Base-by-base conservation (phyloP, 2,888 invertebrate genomes). In the Apamea anceps region DNA sequence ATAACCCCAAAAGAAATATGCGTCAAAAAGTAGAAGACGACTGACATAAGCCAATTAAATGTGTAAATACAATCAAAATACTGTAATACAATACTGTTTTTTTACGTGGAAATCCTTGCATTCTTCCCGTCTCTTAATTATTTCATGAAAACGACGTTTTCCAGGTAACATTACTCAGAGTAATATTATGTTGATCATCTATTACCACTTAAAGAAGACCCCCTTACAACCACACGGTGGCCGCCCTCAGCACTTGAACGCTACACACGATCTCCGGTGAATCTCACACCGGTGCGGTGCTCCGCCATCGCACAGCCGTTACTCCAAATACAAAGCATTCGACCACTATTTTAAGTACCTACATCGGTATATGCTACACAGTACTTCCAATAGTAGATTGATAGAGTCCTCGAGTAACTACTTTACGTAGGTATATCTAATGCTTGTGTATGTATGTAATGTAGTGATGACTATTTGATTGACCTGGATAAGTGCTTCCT, bases 1-100 rank as follows among this genome's bases (percentile, higher is more conserved):
- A 96, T 81, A 96, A 95, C 80, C 91, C 93, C 2, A 98, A 97
- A 90, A 97, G 97, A 87, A 98, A 98, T 91, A 97, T 97, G 81
- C 95, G 98, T 80, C 97, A 98, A 92, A 97, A 98, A 93, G 85
- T 97, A 45, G 97, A 97, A 89, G 98, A 98, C 89, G 98, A 98
- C 88, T 98, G 89, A 70, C 42, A 48, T 21, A 76, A 62, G n/a
- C 6, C 51, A 67, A 79, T 77, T 70, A 48, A 68, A 57, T 32
- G 2, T 88, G 89, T 87, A 87, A 77, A 87, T 87, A 88, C 63
- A 85, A 80, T 77, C 72, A 42, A 68, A 72, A 51, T 62, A 45
- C 0, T 71, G 7, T 63, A 54, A 62, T 37, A 25, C 8, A n/a
- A 32, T 60, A 51, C 25, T 60, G 48, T 32, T 75, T 80, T 66